These are phyloP conservation scores for Labroides dimidiatus DNA, from an alignment of 2,797 vertebrate genomes.

Conservation along the genomic window DNA sequence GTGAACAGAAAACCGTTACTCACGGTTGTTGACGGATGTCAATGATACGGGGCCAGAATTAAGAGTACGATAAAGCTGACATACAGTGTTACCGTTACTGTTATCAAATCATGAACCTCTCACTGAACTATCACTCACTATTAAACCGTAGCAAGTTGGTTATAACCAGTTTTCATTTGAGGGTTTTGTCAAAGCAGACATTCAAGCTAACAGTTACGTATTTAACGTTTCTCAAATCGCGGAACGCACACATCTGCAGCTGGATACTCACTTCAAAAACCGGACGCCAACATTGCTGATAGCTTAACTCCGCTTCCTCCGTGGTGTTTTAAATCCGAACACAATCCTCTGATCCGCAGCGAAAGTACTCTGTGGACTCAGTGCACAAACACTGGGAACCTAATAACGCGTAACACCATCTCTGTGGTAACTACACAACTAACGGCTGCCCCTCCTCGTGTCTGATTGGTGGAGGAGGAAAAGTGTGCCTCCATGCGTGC, in stretches of 20 bases:
- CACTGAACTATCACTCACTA: neutral
- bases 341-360: conserved; percentile 13
- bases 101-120: neutral
- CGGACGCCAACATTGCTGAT: conserved; percentile 22
- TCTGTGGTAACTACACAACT: conserved; percentile 61
- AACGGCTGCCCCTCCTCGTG: conserved; percentile 31
- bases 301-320: neutral
- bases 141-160: neutral
- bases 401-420: conserved; percentile 67
- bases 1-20: neutral
- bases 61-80: no score
- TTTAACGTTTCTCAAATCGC: neutral
- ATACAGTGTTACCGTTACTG: no score
- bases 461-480: conserved; percentile 61
- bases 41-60: no score
- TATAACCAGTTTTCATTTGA: neutral
- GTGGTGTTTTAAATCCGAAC: conserved; percentile 8
- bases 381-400: conserved; percentile 37
- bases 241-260: neutral
- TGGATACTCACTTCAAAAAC: conserved; percentile 40
- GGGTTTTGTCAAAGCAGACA: conserved; percentile 16
- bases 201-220: conserved; percentile 28
- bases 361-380: conserved; percentile 44
- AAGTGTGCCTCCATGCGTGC: accelerated
- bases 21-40: conserved; percentile 3